A percentile compares a stretch with the other conserved stretches of the same genome.
Conservation (phyloP, 2,113 vertebrate genomes). For the crab-eating macaque (Macaca fascicularis) region DNA sequence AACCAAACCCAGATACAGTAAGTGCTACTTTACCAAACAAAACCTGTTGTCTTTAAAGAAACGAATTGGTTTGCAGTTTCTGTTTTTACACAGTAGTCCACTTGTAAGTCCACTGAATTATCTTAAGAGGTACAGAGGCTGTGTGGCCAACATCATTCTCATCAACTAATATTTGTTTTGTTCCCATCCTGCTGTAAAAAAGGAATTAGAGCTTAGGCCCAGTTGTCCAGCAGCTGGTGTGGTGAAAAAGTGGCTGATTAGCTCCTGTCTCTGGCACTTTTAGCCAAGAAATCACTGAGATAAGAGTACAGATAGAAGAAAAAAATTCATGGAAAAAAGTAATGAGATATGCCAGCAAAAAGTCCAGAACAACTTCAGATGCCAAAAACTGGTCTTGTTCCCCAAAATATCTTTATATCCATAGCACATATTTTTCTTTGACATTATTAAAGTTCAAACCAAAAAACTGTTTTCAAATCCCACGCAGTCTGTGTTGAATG, state of each 20-base stretch:
- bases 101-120: neutral
- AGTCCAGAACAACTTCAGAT: neutral
- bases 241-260: neutral
- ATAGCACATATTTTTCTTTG: neutral
- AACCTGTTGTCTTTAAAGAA: neutral
- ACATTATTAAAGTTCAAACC: slow-evolving; percentile 25
- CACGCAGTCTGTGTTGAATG: neutral
- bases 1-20: neutral
- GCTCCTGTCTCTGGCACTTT: neutral
- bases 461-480: slow-evolving; percentile 44
- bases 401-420: neutral
- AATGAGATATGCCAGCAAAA: neutral
- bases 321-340: neutral
- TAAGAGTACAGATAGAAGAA: neutral
- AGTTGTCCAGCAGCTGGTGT: neutral
- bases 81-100: neutral
- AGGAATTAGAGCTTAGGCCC: neutral
- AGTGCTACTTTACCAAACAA: neutral
- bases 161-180: neutral
- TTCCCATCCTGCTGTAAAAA: neutral
- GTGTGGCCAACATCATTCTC: neutral
- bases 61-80: neutral
- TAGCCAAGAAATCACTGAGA: neutral
- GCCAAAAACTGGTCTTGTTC: neutral
- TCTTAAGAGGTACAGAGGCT: neutral